Percentiles rank a stretch among this genome's conserved stretches.
Evolutionary conservation across 2,113 vertebrate genomes (phyloP).

Genomic region (Laticauda colubrina): DNA sequence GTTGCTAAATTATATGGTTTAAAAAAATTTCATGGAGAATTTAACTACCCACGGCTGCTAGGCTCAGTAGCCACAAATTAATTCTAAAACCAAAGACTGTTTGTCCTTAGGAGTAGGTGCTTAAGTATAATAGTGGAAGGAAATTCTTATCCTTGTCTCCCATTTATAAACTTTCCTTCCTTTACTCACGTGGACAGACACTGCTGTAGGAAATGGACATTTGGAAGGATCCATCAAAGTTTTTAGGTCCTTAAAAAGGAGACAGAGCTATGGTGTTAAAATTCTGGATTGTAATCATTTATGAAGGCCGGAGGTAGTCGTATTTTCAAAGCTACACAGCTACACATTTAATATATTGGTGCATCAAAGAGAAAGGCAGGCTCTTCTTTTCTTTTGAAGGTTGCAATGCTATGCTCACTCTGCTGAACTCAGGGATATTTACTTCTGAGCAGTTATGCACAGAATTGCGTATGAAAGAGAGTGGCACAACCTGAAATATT

Average conservation of each 20-base stretch:
- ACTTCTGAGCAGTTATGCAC: not conserved
- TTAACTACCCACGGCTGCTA: not conserved
- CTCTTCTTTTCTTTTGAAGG: not conserved
- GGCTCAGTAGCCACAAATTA: not conserved
- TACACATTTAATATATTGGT: not conserved
- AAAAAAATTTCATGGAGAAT: not conserved
- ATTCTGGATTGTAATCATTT: not conserved
- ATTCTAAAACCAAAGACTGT: not conserved
- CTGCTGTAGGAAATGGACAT: not conserved
- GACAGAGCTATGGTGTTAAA: not conserved
- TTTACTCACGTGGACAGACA: not conserved
- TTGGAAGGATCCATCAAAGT: not conserved
- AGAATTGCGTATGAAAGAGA: not conserved
- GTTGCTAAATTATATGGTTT: not conserved
- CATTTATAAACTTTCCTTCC: not conserved
- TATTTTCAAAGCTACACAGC: not conserved
- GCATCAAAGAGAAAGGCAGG: not conserved
- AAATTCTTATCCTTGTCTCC: not conserved
- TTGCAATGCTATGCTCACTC: not conserved
- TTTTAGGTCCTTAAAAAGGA: not conserved
- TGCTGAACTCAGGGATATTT: not conserved
- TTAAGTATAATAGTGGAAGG: not conserved
- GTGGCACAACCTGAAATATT: not conserved
- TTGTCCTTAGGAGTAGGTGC: not conserved
- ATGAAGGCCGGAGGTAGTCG: not conserved